These are phyloP conservation scores for Mystacides longicornis DNA, from an alignment of 2,888 invertebrate genomes.

Conservation along the genomic window DNA sequence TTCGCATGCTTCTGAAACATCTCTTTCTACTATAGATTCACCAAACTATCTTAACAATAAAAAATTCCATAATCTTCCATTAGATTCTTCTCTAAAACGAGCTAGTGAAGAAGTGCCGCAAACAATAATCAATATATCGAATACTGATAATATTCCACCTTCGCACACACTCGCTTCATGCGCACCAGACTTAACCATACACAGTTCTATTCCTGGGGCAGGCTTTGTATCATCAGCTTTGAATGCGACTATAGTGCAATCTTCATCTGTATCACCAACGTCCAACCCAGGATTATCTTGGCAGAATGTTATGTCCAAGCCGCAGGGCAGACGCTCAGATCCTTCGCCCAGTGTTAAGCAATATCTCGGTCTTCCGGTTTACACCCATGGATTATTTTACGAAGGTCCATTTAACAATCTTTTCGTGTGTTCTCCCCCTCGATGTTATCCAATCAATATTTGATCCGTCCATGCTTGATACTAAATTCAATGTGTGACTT, in stretches of 20 bases:
- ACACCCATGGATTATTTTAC: neutral
- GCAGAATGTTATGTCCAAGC: neutral
- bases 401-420: neutral
- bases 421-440: neutral
- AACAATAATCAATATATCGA: too few relatives aligned
- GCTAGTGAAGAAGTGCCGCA: too few relatives aligned
- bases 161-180: slow-evolving; percentile 13
- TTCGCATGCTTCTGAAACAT: slow-evolving; percentile 8
- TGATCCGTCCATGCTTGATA: too few relatives aligned
- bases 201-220: too few relatives aligned
- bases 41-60: slow-evolving; percentile 6
- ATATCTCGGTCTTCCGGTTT: slow-evolving; percentile 3
- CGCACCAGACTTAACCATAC: slow-evolving; percentile 8
- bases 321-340: slow-evolving; percentile 16
- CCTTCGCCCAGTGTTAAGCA: slow-evolving; percentile 13
- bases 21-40: neutral
- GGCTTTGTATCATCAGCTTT: slow-evolving; percentile 3
- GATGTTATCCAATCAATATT: too few relatives aligned
- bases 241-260: neutral
- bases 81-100: neutral
- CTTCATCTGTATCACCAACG: neutral
- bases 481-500: neutral
- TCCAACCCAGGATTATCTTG: neutral
- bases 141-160: too few relatives aligned
- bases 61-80: too few relatives aligned